Percentiles rank a stretch among this genome's conserved stretches.
phyloP scores from a whole-genome alignment of 2,113 vertebrate genomes.

The Hippocampus guttulatus region DNA sequence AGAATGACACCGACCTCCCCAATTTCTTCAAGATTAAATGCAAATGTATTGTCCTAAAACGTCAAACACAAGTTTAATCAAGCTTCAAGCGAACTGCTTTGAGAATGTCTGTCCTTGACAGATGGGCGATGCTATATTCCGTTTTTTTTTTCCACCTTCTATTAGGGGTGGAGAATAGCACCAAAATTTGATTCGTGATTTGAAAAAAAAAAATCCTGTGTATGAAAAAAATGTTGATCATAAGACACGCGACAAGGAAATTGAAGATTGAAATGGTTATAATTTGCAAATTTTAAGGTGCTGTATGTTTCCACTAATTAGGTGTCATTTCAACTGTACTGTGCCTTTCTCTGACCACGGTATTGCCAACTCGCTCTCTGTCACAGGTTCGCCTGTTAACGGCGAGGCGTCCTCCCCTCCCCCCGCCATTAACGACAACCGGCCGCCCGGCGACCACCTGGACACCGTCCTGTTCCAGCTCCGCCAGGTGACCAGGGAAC shows the following conservation, averaged over 20 bases:
- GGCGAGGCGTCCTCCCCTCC: constrained; percentile 86
- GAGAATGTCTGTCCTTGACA: too few relatives aligned
- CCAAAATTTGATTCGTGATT: too few relatives aligned
- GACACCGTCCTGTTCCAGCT: constrained; percentile 88
- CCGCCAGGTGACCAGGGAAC: constrained; percentile 90
- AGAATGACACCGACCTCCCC: constrained; percentile 9
- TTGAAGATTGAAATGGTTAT: too few relatives aligned
- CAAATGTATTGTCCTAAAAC: too few relatives aligned
- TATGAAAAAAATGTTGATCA: too few relatives aligned
- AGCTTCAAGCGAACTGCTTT: too few relatives aligned
- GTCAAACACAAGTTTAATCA: too few relatives aligned
- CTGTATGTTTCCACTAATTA: not conserved
- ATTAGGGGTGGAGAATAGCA: too few relatives aligned
- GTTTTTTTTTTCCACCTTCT: too few relatives aligned
- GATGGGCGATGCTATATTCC: too few relatives aligned
- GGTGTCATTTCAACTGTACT: not conserved
- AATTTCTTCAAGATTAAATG: not conserved
- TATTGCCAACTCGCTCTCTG: constrained; percentile 27
- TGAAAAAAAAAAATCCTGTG: too few relatives aligned
- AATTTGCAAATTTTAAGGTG: not conserved
- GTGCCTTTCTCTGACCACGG: not conserved
- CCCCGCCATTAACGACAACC: constrained; percentile 79
- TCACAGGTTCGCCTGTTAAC: constrained; percentile 84
- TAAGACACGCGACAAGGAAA: not conserved
- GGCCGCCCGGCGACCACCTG: constrained; percentile 84